phyloP scores from a whole-genome alignment of 35 echinoderm and acorn worm species.

The Stichopus chloronotus region DNA sequence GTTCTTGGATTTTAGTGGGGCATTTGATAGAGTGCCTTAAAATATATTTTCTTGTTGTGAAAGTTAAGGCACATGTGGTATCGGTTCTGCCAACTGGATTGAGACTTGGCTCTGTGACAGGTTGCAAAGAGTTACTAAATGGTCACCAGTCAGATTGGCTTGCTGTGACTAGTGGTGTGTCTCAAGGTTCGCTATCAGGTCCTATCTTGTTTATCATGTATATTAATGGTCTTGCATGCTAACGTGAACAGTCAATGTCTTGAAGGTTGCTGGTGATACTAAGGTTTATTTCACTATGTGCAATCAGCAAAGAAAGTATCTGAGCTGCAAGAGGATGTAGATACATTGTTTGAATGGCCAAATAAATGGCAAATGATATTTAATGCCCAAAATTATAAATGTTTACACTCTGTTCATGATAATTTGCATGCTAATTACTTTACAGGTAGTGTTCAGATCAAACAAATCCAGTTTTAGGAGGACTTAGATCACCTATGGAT shows the following conservation, averaged over 20 bases:
- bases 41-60: not conserved
- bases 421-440: not conserved
- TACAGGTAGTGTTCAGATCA: not conserved
- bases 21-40: not conserved
- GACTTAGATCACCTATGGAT: not conserved
- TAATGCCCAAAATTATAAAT: not conserved
- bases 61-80: not conserved
- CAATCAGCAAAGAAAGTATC: not conserved
- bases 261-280: no score
- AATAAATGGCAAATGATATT: no score
- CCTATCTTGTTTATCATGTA: no score
- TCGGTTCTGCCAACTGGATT: constrained; percentile 16
- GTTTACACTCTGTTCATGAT: not conserved
- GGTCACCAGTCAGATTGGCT: not conserved
- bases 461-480: not conserved
- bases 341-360: no score
- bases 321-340: not conserved
- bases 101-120: not conserved
- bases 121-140: not conserved
- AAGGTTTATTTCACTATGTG: not conserved
- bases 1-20: not conserved
- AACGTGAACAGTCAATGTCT: not conserved
- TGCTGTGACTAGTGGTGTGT: not conserved
- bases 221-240: not conserved
- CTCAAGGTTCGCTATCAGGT: not conserved